Evolutionary conservation across 1,140 invertebrate species (phyloP).

Genomic region (Psilanteris sp.): DNA sequence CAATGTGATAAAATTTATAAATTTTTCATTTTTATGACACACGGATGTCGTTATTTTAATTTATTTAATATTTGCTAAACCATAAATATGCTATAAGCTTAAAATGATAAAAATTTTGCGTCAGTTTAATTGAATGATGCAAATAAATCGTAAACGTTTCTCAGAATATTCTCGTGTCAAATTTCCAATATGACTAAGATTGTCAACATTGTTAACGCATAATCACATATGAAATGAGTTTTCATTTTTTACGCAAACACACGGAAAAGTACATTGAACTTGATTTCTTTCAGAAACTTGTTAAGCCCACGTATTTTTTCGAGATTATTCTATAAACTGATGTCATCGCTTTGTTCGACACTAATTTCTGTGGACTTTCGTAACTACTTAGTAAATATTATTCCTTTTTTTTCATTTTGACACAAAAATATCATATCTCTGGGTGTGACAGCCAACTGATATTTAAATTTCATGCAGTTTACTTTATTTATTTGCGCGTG

Average conservation of each 20-base stretch:
- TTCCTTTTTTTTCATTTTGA: not conserved
- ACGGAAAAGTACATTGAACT: conserved; percentile 40
- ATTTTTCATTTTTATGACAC: too few species aligned
- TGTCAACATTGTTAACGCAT: conserved; percentile 42
- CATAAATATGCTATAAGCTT: too few species aligned
- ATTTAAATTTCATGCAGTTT: too few species aligned
- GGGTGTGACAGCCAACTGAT: too few species aligned
- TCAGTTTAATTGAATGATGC: conserved; percentile 17
- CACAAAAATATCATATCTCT: too few species aligned
- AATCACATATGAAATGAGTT: conserved; percentile 44
- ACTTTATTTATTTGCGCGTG: too few species aligned
- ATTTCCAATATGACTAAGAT: conserved; percentile 31
- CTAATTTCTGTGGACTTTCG: conserved; percentile 20
- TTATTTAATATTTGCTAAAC: not conserved
- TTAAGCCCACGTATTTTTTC: conserved; percentile 47
- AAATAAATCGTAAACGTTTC: conserved; percentile 20
- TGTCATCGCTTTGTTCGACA: conserved; percentile 47
- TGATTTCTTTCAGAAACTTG: conserved; percentile 43
- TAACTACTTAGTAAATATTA: conserved; percentile 8
- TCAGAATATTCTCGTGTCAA: conserved; percentile 8
- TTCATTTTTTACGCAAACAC: conserved; percentile 47
- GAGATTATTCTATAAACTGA: conserved; percentile 47
- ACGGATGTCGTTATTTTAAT: not conserved
- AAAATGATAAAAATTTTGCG: conserved; percentile 13
- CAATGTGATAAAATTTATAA: too few species aligned